These are phyloP conservation scores for Chamaea fasciata DNA, from an alignment of 2,113 vertebrate genomes.

Conservation along the genomic window DNA sequence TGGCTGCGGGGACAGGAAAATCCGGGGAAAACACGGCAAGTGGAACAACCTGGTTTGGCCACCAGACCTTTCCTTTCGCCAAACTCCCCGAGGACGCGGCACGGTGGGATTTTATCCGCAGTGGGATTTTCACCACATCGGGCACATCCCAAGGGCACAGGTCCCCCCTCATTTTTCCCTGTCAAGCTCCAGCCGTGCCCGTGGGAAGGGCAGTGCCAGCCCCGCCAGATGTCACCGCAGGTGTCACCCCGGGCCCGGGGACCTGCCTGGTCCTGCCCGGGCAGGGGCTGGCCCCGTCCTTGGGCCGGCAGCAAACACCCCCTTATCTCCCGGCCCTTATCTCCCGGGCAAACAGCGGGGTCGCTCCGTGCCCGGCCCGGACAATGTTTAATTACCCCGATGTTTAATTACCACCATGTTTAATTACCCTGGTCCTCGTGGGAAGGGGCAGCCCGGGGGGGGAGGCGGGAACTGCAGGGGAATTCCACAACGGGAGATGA, in stretches of 20 bases:
- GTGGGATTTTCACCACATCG: background rate
- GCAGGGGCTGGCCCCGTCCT: background rate
- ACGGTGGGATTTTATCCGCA: background rate
- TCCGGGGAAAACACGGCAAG: background rate
- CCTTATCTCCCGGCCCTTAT: background rate
- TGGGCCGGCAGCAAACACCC: background rate
- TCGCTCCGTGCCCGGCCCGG: background rate
- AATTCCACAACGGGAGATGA: background rate
- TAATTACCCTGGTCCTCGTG: background rate
- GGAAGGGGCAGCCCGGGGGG: background rate
- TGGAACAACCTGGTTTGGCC: fast-evolving
- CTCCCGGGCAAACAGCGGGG: background rate
- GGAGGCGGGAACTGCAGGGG: background rate
- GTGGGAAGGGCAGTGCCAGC: background rate
- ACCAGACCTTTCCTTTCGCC: fast-evolving
- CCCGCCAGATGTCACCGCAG: background rate
- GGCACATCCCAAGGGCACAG: background rate
- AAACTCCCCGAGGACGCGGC: background rate
- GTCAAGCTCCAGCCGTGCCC: background rate
- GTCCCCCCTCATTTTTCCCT: fast-evolving
- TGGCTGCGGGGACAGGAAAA: background rate
- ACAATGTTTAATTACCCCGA: background rate
- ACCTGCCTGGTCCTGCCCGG: fast-evolving
- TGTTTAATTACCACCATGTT: background rate
- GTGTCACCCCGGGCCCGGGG: background rate